Base-by-base conservation (phyloP, 2,113 vertebrate genomes). In the Amblyornis subalaris region DNA sequence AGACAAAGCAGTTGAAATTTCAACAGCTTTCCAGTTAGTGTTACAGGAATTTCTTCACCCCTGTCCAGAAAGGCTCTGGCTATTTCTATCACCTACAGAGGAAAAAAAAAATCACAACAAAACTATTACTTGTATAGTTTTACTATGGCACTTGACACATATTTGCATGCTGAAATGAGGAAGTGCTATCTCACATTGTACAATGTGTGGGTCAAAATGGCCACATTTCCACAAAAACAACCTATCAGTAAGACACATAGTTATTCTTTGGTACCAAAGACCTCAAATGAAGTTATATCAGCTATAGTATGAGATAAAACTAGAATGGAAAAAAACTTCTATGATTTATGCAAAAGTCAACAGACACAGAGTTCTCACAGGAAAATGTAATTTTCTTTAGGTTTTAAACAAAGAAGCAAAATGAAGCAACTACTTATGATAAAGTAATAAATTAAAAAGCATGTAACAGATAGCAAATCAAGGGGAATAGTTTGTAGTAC, bases 1-100 rank as follows among this genome's bases (percentile, higher is more conserved):
- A 99, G 92, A 50, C 96, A 96, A 66, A 99, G 98, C 88, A 99
- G 96, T 45, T 98, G 98, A 93, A 98, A 99, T 97, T 99, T 99
- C 85, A 99, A 62, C 70, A 99, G 95, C 93, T 99, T 99, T 67
- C 98, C 98, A 96, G 97, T 97, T 61, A 99, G 92, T 14, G 99
- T 98, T 79, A 98, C 81, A 65, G 99, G 96, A 89, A 99, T 95
- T 82, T 98, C 97, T 62, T 98, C 97, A 91, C 98, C 98, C 19
- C 70, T 95, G 67, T 98, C 98, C 83, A 99, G 88, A 92, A 99
- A 90, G 23, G 78, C 42, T 94, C 97, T 98, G 96, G 98, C 99
- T 75, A 94, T 74, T 79, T 98, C 97, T 47, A 98, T 86, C 67
- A 99, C 98, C 99, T 99, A 65, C 8, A 86, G 44, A 94, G 38